Evolutionary conservation across 1,140 invertebrate species (phyloP), one percentile per base, ranked within the genome.

Genomic region (Solenopsis invicta): DNA sequence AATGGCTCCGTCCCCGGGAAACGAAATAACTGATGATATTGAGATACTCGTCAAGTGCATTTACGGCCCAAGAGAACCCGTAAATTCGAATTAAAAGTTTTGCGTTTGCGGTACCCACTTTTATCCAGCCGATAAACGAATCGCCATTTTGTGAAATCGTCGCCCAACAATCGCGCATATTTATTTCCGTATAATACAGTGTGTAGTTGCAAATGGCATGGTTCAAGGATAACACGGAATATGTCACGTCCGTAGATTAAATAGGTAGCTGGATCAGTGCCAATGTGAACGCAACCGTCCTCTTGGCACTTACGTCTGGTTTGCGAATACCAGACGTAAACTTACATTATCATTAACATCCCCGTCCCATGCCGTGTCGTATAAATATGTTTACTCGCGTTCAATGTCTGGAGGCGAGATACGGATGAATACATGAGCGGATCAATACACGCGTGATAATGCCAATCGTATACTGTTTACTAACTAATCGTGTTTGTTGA

Each of bases 281-380:
- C 66, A 54, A 77, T 88, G 82, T 21, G 54, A 71, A 69, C 45
- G 45, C 50, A 16, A 24, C 8, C 21, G 52, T 54, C 8, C 29
- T 80, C 62, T 21, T 2, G 52, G 37, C 61, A 77, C 41, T 88
- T 90, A 77, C 18, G 21, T 37, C 13, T 50, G 41, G 59, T 87
- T 82, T 74, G 67, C 67, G 54, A 82, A 82, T 66, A 86, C 61
- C 54, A 74, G 72, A 87, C 72, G 81, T 61, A 77, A 89, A 91
- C 90, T 91, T 88, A 89, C 81, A 90, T 91, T 90, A 91, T 91
- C 88, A 90, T 91, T 89, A 89, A 86, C 87, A 66, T 67, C 59
- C 41, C 50, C 34, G 29, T 29, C 9, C 41, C 50, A 34, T 56
- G 50, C 18, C 41, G 21, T n/a, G 18, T 41, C 74, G 41, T 82